A percentile compares a stretch with the other conserved stretches of the same genome.
phyloP scores from a whole-genome alignment of 2,113 vertebrate species.

The Pyxicephalus adspersus region DNA sequence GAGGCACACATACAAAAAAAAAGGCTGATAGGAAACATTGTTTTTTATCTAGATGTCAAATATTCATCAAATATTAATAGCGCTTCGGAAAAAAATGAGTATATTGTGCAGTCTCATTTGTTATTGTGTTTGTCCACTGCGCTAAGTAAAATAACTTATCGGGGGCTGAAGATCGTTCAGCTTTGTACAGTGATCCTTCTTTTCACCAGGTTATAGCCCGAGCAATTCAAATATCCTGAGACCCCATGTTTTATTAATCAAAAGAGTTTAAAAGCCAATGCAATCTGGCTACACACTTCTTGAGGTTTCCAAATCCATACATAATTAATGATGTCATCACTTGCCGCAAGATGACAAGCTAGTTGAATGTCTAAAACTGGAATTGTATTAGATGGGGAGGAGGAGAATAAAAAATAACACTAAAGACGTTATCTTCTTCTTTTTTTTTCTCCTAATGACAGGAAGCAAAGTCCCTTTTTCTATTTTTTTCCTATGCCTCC shows the following conservation, averaged over 20 bases:
- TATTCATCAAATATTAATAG: constrained; percentile 75
- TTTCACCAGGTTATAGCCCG: constrained; percentile 70
- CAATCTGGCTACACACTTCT: constrained; percentile 76
- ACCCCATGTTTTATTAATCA: constrained; percentile 78
- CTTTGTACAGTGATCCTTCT: constrained; percentile 61
- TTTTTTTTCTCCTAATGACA: constrained; percentile 75
- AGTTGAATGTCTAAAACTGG: constrained; percentile 69
- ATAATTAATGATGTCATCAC: constrained; percentile 78
- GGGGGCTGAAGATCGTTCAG: constrained; percentile 62
- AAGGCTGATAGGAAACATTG: constrained; percentile 31
- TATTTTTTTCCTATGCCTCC: constrained; percentile 61
- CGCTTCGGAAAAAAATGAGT: constrained; percentile 60
- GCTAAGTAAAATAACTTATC: constrained; percentile 70
- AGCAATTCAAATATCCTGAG: constrained; percentile 69
- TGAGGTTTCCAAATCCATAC: constrained; percentile 77
- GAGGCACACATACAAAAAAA: constrained; percentile 44
- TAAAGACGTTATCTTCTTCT: constrained; percentile 65
- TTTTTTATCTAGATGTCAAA: constrained; percentile 59
- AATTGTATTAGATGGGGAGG: constrained; percentile 68
- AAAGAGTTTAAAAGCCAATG: constrained; percentile 80
- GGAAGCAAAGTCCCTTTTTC: constrained; percentile 59
- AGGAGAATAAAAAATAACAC: constrained; percentile 56
- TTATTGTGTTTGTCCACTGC: constrained; percentile 65
- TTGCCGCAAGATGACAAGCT: constrained; percentile 71
- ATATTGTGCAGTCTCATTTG: constrained; percentile 61